phyloP scores from a whole-genome alignment of 1,140 invertebrate species.

The Maniola jurtina region DNA sequence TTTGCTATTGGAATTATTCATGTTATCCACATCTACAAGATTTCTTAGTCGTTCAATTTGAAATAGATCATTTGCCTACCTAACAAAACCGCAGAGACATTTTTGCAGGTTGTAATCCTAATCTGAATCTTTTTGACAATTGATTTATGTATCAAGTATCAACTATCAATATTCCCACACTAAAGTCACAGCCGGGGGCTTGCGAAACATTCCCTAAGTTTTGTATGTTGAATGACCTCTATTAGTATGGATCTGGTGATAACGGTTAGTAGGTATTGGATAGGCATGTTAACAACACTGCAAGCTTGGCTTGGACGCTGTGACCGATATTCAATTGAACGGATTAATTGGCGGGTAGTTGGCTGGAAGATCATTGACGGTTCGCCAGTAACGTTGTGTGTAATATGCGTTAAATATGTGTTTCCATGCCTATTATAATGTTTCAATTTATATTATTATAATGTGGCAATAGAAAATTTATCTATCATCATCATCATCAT shows the following conservation, averaged over 20 bases:
- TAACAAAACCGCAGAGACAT: neutral
- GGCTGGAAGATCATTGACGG: slow-evolving; percentile 8
- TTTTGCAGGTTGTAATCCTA: no score
- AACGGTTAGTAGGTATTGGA: no score
- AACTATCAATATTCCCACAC: no score
- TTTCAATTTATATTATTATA: no score
- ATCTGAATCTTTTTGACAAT: no score
- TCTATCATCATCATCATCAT: no score
- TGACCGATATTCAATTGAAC: slow-evolving; percentile 57
- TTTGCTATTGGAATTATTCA: slow-evolving; percentile 26
- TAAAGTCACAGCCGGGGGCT: no score
- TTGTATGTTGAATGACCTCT: no score
- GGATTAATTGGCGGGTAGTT: slow-evolving; percentile 50
- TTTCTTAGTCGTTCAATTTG: slow-evolving; percentile 3
- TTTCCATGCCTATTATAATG: neutral
- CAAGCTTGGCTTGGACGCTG: slow-evolving; percentile 25
- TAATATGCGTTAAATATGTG: slow-evolving; percentile 5
- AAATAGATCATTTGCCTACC: neutral
- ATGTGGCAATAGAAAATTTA: no score
- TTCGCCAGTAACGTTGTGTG: slow-evolving; percentile 1
- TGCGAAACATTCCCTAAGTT: no score
- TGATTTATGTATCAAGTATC: no score
- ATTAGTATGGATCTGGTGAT: no score
- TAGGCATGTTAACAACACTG: slow-evolving; percentile 26
- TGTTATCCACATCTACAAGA: slow-evolving; percentile 26